Evolutionary conservation across 1,140 invertebrate genomes (phyloP).

Genomic region (Megathymus violae): DNA sequence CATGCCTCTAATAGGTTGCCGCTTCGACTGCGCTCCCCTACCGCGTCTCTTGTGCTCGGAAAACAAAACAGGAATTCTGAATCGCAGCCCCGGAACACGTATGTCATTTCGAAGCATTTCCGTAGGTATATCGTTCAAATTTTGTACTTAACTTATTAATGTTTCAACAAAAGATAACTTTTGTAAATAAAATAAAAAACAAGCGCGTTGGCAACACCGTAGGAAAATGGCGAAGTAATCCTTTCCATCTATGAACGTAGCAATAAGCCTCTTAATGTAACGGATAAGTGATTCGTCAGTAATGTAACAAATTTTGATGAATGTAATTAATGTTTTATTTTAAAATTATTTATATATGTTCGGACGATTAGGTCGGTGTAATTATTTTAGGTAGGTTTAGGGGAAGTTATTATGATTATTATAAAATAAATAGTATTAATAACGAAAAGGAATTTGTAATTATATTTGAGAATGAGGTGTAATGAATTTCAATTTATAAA

Average conservation of each 20-base stretch:
- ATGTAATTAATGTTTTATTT: conserved; percentile 66
- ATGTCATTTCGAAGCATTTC: conserved; percentile 11
- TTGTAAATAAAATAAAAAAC: conserved; percentile 52
- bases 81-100: conserved; percentile 1
- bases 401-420: conserved; percentile 72
- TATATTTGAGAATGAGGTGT: conserved; percentile 76
- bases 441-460: conserved; percentile 81
- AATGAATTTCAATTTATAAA: conserved; percentile 83
- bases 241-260: conserved; percentile 46
- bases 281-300: conserved; percentile 40
- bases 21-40: conserved; percentile 43
- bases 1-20: conserved; percentile 52
- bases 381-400: conserved; percentile 73
- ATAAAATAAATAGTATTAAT: conserved; percentile 73
- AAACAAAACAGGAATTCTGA: conserved; percentile 27
- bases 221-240: conserved; percentile 42
- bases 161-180: conserved; percentile 40
- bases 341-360: conserved; percentile 74
- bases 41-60: conserved; percentile 32
- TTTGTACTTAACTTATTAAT: conserved; percentile 49
- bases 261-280: conserved; percentile 53
- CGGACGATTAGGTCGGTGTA: conserved; percentile 69
- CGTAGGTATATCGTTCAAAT: conserved; percentile 26
- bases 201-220: conserved; percentile 44
- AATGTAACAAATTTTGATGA: conserved; percentile 45